Evolutionary conservation across 92 coral and sea anemone species (phyloP).

Genomic region (Actinostola sp.): DNA sequence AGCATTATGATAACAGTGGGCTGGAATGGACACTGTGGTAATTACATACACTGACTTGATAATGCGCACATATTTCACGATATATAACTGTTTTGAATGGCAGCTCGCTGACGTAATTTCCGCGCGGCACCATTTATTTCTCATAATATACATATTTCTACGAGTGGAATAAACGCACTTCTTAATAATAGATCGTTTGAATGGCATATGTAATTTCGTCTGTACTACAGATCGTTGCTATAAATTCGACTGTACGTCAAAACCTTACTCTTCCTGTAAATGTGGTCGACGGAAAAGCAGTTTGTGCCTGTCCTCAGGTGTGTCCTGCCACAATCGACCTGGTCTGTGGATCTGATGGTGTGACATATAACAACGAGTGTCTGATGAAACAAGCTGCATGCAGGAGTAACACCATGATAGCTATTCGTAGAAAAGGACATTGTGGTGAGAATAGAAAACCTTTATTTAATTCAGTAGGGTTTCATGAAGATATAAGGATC

Average conservation of each 20-base stretch:
- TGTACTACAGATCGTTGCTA: slow-evolving; percentile 20
- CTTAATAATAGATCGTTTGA: no score
- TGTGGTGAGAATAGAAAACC: slow-evolving; percentile 93
- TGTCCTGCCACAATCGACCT: slow-evolving; percentile 60
- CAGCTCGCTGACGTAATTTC: no score
- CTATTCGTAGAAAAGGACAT: slow-evolving; percentile 57
- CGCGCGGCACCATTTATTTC: no score
- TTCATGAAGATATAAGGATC: no score
- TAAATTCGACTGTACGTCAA: slow-evolving; percentile 1
- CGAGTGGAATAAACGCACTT: no score
- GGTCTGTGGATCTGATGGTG: slow-evolving; percentile 77
- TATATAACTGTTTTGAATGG: no score
- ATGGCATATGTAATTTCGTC: no score
- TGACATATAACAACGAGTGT: slow-evolving; percentile 73
- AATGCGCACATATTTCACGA: no score
- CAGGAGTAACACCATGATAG: slow-evolving; percentile 29
- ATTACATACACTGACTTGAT: no score
- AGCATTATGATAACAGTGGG: no score
- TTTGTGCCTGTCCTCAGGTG: slow-evolving; percentile 72
- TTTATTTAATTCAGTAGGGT: no score
- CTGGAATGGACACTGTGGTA: not conserved
- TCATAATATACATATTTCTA: no score
- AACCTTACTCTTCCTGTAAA: slow-evolving; percentile 37
- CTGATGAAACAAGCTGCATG: slow-evolving; percentile 70
- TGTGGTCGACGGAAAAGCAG: slow-evolving; percentile 71